Evolutionary conservation across 2,888 invertebrate genomes (phyloP), one percentile per base, ranked within the genome.

Genomic region (Pterostichus niger): DNA sequence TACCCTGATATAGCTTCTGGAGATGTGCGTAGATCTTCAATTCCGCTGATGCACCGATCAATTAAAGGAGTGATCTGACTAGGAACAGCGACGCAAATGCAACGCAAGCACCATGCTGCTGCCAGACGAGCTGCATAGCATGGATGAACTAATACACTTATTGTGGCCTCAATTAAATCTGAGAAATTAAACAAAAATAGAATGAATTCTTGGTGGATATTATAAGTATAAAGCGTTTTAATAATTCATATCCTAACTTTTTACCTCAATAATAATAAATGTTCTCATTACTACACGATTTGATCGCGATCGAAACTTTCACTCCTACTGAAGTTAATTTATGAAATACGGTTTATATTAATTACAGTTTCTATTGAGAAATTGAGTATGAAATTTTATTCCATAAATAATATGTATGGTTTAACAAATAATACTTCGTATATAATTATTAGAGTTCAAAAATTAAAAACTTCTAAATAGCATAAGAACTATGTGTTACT

Each of bases 61-160:
- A 99, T 95, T 56, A 99, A 91, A 5, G 98, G 98, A 54, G 99
- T 96, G 86, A 98, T 95, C 90, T 98, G 97, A 87, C 97, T 96
- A 6, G 99, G 99, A 78, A 98, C 95, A 46, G 99, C 98, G 35
- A 96, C 95, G 87, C 98, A 97, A 87, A 98, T 94, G 89, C 97
- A 96, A 80, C 97, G 94, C 84, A 98, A 91, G 89, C 98, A 97
- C 97, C 98, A 98, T 15, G 99, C 98, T 15, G 98, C 98, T 11
- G 98, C 96, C 81, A 99, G 90, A 31, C 99, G 93, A 0, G 98
- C 98, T 11, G 98, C 97, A 85, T 96, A 96, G 89, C 97, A 97
- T 0, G 99, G 99, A 90, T 99, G 99, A 52, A 98, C 94, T 84
- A 99, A 89, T 17, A 99, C 97, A 88, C 96, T 93, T 86, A 94